Conservation (phyloP, 2,888 invertebrate species). For the Merodon equestris region DNA sequence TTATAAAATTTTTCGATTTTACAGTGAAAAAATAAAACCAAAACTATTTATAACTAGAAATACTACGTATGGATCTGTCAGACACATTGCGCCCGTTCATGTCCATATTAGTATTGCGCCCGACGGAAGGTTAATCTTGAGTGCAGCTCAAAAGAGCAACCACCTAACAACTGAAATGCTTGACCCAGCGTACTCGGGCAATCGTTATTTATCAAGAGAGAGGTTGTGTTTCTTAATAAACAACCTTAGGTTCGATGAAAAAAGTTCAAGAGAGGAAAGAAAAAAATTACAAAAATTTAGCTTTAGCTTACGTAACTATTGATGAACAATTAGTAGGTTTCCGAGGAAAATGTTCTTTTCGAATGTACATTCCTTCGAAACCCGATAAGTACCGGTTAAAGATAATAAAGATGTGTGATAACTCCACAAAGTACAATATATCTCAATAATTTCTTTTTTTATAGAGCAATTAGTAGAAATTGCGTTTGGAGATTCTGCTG, state of each 20-base stretch:
- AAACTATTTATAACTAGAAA: too few relatives aligned
- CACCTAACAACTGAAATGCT: too few relatives aligned
- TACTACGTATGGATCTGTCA: too few relatives aligned
- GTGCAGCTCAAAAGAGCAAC: too few relatives aligned
- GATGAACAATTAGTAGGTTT: constrained; percentile 31
- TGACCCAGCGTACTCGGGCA: too few relatives aligned
- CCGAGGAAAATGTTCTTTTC: constrained; percentile 18
- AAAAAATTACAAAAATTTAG: constrained; percentile 19
- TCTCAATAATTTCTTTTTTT: too few relatives aligned
- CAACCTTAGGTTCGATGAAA: constrained; percentile 24
- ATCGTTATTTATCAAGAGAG: neutral
- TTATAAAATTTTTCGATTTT: too few relatives aligned
- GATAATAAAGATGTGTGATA: constrained; percentile 36
- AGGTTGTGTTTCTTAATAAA: constrained; percentile 1
- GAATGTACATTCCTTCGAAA: constrained; percentile 19
- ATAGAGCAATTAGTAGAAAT: too few relatives aligned
- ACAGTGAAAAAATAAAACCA: too few relatives aligned
- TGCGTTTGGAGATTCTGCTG: too few relatives aligned
- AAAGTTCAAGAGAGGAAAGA: constrained; percentile 11
- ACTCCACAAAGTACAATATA: constrained; percentile 6
- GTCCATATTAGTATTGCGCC: too few relatives aligned
- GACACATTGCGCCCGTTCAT: too few relatives aligned
- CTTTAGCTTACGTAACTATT: constrained; percentile 19
- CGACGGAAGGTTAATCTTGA: neutral
- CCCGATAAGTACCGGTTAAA: constrained; percentile 23